Conservation (phyloP, 2,113 vertebrate species). For the Collichthys lucidus region DNA sequence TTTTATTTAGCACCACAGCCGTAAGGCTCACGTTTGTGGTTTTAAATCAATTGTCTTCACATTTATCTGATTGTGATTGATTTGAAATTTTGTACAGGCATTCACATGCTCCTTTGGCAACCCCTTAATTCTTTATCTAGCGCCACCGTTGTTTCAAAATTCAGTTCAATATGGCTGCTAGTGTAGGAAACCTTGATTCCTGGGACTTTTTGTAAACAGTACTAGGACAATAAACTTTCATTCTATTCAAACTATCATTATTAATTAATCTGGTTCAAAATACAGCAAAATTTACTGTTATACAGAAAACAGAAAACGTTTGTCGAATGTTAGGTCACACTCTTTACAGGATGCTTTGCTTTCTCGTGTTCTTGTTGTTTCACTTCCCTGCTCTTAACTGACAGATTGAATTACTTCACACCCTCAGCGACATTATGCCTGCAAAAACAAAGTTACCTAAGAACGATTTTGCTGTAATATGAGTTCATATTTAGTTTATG, state of each 20-base stretch:
- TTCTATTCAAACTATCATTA: too few relatives aligned
- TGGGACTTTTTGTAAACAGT: too few relatives aligned
- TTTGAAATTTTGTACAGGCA: background rate
- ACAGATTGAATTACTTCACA: constrained; percentile 58
- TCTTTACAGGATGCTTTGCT: constrained; percentile 25
- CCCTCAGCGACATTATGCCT: constrained; percentile 45
- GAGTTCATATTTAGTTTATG: constrained; percentile 51
- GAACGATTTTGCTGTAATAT: constrained; percentile 50
- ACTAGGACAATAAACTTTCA: background rate
- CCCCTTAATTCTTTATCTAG: background rate
- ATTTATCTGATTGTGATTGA: background rate
- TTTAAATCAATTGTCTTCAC: background rate
- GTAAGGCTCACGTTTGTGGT: background rate
- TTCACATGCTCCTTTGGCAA: background rate
- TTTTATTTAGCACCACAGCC: background rate
- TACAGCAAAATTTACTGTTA: too few relatives aligned
- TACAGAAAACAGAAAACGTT: too few relatives aligned
- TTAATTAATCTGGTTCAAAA: too few relatives aligned
- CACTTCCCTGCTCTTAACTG: constrained; percentile 16
- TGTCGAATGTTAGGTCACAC: background rate
- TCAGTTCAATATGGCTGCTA: background rate
- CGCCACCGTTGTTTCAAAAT: background rate
- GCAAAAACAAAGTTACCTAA: constrained; percentile 51
- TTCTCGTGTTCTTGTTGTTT: constrained; percentile 56
- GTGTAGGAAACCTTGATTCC: too few relatives aligned